Base-by-base conservation (phyloP, 2,888 invertebrate genomes). In the Lysandra bellargus region DNA sequence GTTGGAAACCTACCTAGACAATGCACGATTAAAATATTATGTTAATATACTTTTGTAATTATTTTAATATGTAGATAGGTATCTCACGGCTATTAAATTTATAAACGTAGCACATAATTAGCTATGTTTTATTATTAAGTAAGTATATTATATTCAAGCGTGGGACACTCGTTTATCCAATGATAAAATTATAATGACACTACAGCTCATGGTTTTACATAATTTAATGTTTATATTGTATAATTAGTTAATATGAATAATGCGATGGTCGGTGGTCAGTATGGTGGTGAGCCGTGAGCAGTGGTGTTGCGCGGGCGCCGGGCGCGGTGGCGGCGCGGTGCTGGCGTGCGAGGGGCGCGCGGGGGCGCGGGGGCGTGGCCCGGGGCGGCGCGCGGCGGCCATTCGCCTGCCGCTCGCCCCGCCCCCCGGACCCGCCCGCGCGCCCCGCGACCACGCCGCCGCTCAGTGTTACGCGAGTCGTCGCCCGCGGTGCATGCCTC, bases 381-480 rank as follows among this genome's bases (percentile, higher is more conserved):
- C 83, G 81, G 81, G 86, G 87, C 87, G 87, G 86, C 85, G 84
- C 87, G 88, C 84, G 86, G 83, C 86, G 81, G 85, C 85, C 85
- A 88, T 88, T 88, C 87, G 89, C 85, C 83, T 82, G 84, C 82
- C 81, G 81, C 79, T 61, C 79, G 85, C 81, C 81, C 85, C 85
- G 88, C 86, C 84, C 75, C 86, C 86, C 87, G 88, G 89, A 85
- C 83, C 86, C 83, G 85, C 83, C 85, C 83, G 86, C 84, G 83
- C 84, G 87, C 85, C 87, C 86, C 88, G 85, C 87, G 82, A 83
- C 82, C 85, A 84, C 85, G 83, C 80, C 83, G 79, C 83, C 86
- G 86, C 86, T 87, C 91, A 90, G 91, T 91, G 89, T 86, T 87
- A 89, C 92, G 92, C 92, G 92, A 90, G 88, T 86, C 88, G 87